Base-by-base conservation (phyloP, 2,888 invertebrate genomes). In the Rotaria magnacalcarata region DNA sequence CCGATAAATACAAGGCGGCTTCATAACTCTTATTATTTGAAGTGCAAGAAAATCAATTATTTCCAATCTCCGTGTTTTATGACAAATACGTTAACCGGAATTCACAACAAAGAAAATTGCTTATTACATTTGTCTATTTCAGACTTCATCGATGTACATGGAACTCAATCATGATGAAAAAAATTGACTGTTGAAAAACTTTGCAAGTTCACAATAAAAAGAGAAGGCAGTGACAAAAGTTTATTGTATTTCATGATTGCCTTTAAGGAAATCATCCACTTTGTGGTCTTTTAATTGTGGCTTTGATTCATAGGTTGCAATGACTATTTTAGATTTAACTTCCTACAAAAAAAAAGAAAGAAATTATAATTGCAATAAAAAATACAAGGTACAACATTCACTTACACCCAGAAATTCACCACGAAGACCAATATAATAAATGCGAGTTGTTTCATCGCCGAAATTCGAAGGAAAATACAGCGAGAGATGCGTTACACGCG, bases 351-450 rank as follows among this genome's bases (percentile, higher is more conserved):
- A 85, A 87, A 34, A 85, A 50, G 56, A 24, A 34, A 34, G 34
- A 34, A 34, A 34, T 2, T 34, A n/a, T 58, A 85, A 86, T 84
- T 19, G 87, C 87, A 47, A 27, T n/a, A 16, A 11, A 11, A 19
- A 43, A 75, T 34, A 34, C 1, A 34, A 34, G 34, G 34, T 10
- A 19, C 24, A 11, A 87, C 84, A 85, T 50, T 16, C 8, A 86
- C 74, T 86, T 88, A 91, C 92, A 89, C 94, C 94, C 21, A 93
- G 93, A 92, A 95, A 99, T 92, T 98, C 97, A 43, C 98, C 99
- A 90, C 94, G 94, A 75, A 99, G 92, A 19, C 96, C 98, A 90
- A 99, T 97, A 90, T 98, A 99, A 90, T 94, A 95, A 87, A 97
- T 94, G 89, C 93, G 94, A 8, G 90, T 91, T 27, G 88, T 89